Evolutionary conservation across 2,797 vertebrate genomes (phyloP).

Genomic region (Cephalopachus bancanus): DNA sequence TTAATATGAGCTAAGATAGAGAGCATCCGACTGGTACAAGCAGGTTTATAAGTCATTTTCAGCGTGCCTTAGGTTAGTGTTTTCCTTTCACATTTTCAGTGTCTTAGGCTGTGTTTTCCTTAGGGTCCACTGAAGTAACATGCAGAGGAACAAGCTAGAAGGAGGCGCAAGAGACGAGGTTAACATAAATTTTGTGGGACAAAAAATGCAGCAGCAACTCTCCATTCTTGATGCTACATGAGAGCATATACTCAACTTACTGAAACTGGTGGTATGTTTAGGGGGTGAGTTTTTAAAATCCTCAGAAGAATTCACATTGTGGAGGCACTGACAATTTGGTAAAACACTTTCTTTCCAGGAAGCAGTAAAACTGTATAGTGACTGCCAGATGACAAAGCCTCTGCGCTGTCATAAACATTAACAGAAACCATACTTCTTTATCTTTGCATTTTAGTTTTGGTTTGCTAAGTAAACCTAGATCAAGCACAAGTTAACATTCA

Average conservation of each 20-base stretch:
- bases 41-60: slow-evolving; percentile 69
- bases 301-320: neutral
- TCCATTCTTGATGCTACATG: neutral
- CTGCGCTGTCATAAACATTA: slow-evolving; percentile 58
- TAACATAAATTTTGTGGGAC: neutral
- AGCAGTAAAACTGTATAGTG: slow-evolving; percentile 58
- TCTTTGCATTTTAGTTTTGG: slow-evolving; percentile 39
- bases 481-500: slow-evolving; percentile 1
- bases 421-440: slow-evolving; percentile 11
- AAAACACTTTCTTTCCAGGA: slow-evolving; percentile 46
- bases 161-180: neutral
- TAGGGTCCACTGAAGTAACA: neutral
- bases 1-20: slow-evolving; percentile 57
- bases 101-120: slow-evolving; percentile 38
- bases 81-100: slow-evolving; percentile 10
- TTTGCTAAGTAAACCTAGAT: slow-evolving; percentile 40
- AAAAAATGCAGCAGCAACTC: neutral
- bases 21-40: slow-evolving; percentile 45
- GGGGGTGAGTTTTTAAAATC: neutral
- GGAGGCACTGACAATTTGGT: neutral
- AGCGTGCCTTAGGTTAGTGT: slow-evolving; percentile 36
- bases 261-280: neutral
- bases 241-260: neutral
- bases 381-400: slow-evolving; percentile 26
- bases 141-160: neutral